A percentile compares a stretch with the other conserved stretches of the same genome.
Conservation (phyloP, 2,797 vertebrate species). For the Centropyge bicolor region DNA sequence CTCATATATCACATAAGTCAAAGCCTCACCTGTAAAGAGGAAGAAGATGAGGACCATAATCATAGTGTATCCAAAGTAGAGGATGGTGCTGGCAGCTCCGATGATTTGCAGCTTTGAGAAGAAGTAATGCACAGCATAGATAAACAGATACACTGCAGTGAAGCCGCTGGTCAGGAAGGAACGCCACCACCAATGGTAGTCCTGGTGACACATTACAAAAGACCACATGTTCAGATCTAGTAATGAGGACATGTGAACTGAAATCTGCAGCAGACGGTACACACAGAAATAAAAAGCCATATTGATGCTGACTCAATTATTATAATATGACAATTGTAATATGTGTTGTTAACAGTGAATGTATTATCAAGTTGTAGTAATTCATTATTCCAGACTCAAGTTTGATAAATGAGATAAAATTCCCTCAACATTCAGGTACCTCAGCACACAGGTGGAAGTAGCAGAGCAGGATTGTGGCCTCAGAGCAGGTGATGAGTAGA, state of each 20-base stretch:
- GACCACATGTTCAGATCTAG: not conserved
- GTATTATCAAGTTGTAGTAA: not conserved
- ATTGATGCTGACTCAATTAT: not conserved
- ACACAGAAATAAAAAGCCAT: not conserved
- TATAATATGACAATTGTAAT: not conserved
- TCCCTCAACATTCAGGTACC: slow-evolving; percentile 77
- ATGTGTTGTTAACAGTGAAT: not conserved
- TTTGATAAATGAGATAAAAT: not conserved
- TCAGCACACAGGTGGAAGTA: slow-evolving; percentile 96
- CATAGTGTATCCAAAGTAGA: slow-evolving; percentile 95
- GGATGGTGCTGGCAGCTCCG: slow-evolving; percentile 90
- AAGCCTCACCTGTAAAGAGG: slow-evolving; percentile 91
- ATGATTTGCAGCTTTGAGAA: slow-evolving; percentile 94
- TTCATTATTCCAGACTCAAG: not conserved
- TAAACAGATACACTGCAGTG: slow-evolving; percentile 91
- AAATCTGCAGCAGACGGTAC: not conserved
- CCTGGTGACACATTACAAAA: slow-evolving; percentile 78
- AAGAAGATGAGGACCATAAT: slow-evolving; percentile 97
- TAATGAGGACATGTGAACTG: not conserved
- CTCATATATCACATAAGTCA: not conserved
- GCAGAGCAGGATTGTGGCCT: slow-evolving; percentile 93
- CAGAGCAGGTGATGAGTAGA: slow-evolving; percentile 93
- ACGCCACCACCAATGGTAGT: slow-evolving; percentile 95
- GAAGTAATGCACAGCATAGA: slow-evolving; percentile 94
- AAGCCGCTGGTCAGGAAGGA: slow-evolving; percentile 94